Evolutionary conservation across 2,888 invertebrate genomes (phyloP).

Genomic region (Aplocera efformata): DNA sequence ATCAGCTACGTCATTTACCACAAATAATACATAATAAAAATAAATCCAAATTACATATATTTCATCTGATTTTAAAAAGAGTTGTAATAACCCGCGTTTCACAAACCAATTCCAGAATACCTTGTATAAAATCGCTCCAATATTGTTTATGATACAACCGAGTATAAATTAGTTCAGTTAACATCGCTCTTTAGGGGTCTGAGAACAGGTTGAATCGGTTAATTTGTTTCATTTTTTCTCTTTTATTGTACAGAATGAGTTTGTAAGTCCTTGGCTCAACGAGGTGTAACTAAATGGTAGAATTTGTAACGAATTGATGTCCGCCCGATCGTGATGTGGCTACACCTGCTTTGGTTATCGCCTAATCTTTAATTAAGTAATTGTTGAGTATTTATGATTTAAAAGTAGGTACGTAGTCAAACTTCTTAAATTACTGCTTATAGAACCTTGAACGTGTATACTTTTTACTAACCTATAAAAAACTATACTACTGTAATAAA

Average conservation of each 20-base stretch:
- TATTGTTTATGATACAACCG: slow-evolving; percentile 73
- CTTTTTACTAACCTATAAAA: no score
- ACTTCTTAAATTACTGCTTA: no score
- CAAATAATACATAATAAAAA: no score
- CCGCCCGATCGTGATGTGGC: slow-evolving; percentile 56
- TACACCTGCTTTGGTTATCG: slow-evolving; percentile 68
- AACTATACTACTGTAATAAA: no score
- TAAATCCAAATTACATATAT: no score
- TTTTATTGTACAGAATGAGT: slow-evolving; percentile 68
- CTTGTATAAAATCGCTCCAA: slow-evolving; percentile 28
- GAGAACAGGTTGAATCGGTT: slow-evolving; percentile 73
- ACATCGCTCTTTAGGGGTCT: slow-evolving; percentile 76
- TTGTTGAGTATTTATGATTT: slow-evolving; percentile 40
- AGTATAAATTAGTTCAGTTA: slow-evolving; percentile 77
- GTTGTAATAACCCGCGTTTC: not conserved
- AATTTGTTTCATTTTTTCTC: slow-evolving; percentile 69
- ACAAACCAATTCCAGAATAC: no score
- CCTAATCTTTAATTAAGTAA: slow-evolving; percentile 68
- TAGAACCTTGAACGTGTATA: no score
- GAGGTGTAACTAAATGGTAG: slow-evolving; percentile 77
- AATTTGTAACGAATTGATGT: slow-evolving; percentile 78
- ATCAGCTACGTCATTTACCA: no score
- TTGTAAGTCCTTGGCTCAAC: slow-evolving; percentile 76
- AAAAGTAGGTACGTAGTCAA: no score
- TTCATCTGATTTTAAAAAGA: no score